A percentile compares a stretch with the other conserved stretches of the same genome.
Conservation (phyloP, 2,888 invertebrate genomes). For the Norana najaformis region DNA sequence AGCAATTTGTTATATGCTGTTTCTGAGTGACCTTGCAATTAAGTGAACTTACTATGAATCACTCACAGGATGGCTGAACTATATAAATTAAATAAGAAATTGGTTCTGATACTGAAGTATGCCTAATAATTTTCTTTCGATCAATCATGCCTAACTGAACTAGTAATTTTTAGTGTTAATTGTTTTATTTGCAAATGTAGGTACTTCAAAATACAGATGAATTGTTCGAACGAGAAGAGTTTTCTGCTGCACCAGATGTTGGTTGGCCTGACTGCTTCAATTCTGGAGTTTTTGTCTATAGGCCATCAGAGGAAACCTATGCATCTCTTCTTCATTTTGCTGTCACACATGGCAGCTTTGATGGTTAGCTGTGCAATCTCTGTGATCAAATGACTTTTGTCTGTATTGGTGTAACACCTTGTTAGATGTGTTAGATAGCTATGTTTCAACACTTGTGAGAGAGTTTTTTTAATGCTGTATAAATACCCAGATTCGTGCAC, state of each 20-base stretch:
- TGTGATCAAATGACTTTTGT: not conserved
- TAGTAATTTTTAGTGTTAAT: not conserved
- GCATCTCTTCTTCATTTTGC: slow-evolving; percentile 79
- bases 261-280: slow-evolving; percentile 99
- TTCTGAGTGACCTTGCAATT: not conserved
- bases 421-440: not conserved
- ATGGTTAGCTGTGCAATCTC: slow-evolving; percentile 70
- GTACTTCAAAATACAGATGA: slow-evolving; percentile 94
- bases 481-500: not conserved
- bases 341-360: slow-evolving; percentile 87
- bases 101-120: not conserved
- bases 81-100: not conserved
- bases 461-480: not conserved
- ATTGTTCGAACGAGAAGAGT: slow-evolving; percentile 90
- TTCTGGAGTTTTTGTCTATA: slow-evolving; percentile 94
- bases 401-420: not conserved
- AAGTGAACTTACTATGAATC: not conserved
- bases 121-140: not conserved
- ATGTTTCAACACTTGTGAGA: not conserved
- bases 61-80: not conserved
- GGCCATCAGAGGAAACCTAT: slow-evolving; percentile 87
- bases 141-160: not conserved
- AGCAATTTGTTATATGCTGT: not conserved
- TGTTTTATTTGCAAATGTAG: slow-evolving; percentile 65
- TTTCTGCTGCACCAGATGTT: slow-evolving; percentile 93